Evolutionary conservation across 2,888 invertebrate species (phyloP), one percentile per base, ranked within the genome.

Genomic region (Cephonodes hylas): DNA sequence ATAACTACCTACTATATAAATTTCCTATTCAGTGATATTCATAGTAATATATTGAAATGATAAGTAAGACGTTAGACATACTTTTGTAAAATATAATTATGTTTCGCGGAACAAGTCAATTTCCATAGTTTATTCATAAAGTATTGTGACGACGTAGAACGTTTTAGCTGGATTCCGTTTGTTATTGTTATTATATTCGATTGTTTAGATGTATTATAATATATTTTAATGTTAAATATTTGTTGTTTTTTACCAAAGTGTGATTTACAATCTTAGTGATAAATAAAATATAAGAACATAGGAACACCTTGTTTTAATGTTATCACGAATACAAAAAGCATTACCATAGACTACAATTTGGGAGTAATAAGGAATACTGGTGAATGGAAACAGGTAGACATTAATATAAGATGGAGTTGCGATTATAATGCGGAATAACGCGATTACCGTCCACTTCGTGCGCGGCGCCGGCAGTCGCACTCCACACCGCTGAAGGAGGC

Each of bases 191-290:
- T 46, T 66, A 71, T 78, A 76, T 74, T 77, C 78, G 77, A 79
- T 76, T 75, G 75, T 81, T 81, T 83, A 77, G 72, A 70, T 68
- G 70, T 80, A 72, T 75, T 73, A 76, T 79, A 77, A 77, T 73
- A 76, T 79, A 77, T 77, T 81, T 84, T 77, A 73, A 74, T 67
- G 79, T 80, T 83, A 80, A 71, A 68, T 64, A 77, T 81, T 79
- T 78, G 77, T 86, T 85, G 76, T 63, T 79, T 85, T 88, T 85
- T 81, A 85, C 84, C 80, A 84, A 84, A 84, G 81, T 79, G 84
- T 82, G 76, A 77, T 77, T 80, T 85, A 84, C 79, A 80, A 71
- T 78, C 83, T 83, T 83, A 81, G 79, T 81, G 77, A 79, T 75
- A 73, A 76, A 75, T 81, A 80, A 83, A 79, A 71, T 76, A 79